phyloP scores from a whole-genome alignment of 1,140 invertebrate genomes.

The Drosophila elegans region DNA sequence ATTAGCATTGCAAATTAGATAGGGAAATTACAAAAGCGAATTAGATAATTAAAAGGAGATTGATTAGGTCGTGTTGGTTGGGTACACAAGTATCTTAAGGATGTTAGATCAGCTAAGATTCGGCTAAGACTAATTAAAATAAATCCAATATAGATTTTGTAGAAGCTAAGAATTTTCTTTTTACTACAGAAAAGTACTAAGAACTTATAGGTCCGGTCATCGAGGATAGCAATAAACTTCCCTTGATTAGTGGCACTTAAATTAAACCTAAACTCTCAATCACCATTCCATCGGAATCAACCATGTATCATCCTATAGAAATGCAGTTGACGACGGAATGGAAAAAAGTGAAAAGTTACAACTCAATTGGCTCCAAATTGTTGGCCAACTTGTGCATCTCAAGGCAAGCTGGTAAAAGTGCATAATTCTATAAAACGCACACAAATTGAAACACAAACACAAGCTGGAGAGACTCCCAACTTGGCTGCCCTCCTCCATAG shows the following conservation, averaged over 20 bases:
- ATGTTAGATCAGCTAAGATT: neutral
- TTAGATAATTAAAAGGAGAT: slow-evolving; percentile 38
- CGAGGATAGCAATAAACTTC: too few species aligned
- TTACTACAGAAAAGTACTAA: too few species aligned
- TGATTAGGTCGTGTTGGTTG: neutral
- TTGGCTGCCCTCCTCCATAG: neutral
- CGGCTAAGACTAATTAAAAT: too few species aligned
- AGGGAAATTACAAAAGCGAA: slow-evolving; percentile 28
- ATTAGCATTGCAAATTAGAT: slow-evolving; percentile 47
- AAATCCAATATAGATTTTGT: too few species aligned
- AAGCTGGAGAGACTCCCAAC: slow-evolving; percentile 13
- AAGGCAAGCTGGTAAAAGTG: slow-evolving; percentile 67
- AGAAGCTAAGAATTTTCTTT: too few species aligned
- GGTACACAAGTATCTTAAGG: neutral
- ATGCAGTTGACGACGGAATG: neutral
- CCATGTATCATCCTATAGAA: neutral
- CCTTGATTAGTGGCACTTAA: neutral
- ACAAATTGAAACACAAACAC: slow-evolving; percentile 81
- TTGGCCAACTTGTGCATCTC: slow-evolving; percentile 36
- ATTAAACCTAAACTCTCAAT: neutral
- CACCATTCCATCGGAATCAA: neutral
- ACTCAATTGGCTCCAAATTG: slow-evolving; percentile 48
- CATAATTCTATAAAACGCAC: slow-evolving; percentile 77
- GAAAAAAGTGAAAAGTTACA: slow-evolving; percentile 23
- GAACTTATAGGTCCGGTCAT: too few species aligned